Evolutionary conservation across 2,797 vertebrate genomes (phyloP).

Genomic region (Pipistrellus pygmaeus): DNA sequence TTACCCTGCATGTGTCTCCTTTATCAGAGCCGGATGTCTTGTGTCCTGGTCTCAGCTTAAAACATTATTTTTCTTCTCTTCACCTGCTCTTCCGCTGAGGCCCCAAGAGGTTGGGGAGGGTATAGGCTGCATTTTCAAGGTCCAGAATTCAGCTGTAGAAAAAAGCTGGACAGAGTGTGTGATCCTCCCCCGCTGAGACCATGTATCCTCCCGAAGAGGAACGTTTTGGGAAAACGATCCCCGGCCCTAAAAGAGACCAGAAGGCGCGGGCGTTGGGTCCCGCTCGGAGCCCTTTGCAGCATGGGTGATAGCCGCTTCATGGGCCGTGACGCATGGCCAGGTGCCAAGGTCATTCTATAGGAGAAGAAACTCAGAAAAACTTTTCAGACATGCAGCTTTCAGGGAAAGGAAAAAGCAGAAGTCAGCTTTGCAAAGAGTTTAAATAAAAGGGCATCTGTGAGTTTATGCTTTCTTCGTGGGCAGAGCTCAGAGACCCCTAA

Average conservation of each 20-base stretch:
- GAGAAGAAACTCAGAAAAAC: background rate
- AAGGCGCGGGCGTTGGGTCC: background rate
- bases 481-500: background rate
- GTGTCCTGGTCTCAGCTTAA: background rate
- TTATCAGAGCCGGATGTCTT: background rate
- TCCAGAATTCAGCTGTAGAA: background rate
- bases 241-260: background rate
- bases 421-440: constrained; percentile 21
- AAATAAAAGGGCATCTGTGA: constrained; percentile 11
- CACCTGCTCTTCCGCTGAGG: background rate
- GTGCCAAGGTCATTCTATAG: constrained; percentile 55
- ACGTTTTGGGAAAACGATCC: background rate
- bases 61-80: background rate
- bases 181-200: background rate
- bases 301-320: background rate
- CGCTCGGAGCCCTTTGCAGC: background rate
- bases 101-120: background rate
- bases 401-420: background rate
- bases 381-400: background rate
- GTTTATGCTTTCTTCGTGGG: background rate
- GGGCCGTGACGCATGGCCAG: background rate
- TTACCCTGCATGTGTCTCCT: background rate
- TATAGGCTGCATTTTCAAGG: background rate
- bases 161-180: background rate
- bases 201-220: background rate